Conservation (phyloP, 2,797 vertebrate species). For the Ara ararauna region DNA sequence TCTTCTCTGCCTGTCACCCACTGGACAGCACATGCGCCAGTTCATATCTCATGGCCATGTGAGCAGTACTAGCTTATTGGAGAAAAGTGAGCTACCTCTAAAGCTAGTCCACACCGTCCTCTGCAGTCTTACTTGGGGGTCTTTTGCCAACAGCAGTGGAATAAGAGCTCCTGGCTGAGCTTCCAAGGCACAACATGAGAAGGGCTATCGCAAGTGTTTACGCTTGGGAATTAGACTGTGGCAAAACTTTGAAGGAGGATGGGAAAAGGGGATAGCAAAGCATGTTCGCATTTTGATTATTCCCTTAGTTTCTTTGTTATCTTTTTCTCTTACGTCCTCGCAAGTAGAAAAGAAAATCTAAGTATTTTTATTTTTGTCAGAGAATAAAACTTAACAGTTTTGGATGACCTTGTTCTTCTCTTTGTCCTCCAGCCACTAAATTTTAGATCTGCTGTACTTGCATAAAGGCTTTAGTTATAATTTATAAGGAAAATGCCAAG, state of each 20-base stretch:
- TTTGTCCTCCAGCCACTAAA: slow-evolving; percentile 6
- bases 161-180: not conserved
- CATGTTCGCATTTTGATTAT: not conserved
- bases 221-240: rapidly evolving
- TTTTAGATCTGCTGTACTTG: slow-evolving; percentile 37
- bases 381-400: not conserved
- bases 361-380: not conserved
- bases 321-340: not conserved
- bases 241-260: not conserved
- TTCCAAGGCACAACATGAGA: not conserved
- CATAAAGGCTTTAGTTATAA: slow-evolving; percentile 33
- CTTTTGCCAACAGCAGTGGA: not conserved
- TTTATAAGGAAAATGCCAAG: slow-evolving; percentile 33
- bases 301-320: not conserved
- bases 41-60: not conserved
- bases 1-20: not conserved
- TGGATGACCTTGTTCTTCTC: slow-evolving; percentile 43
- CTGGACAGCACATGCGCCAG: rapidly evolving
- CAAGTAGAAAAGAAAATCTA: not conserved
- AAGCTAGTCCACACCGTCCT: not conserved
- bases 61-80: not conserved
- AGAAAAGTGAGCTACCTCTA: not conserved
- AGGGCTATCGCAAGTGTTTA: rapidly evolving
- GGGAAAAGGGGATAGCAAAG: not conserved
- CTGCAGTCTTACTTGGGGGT: not conserved